Evolutionary conservation across 2,888 invertebrate species (phyloP).

Genomic region (Dryomyza anilis): DNA sequence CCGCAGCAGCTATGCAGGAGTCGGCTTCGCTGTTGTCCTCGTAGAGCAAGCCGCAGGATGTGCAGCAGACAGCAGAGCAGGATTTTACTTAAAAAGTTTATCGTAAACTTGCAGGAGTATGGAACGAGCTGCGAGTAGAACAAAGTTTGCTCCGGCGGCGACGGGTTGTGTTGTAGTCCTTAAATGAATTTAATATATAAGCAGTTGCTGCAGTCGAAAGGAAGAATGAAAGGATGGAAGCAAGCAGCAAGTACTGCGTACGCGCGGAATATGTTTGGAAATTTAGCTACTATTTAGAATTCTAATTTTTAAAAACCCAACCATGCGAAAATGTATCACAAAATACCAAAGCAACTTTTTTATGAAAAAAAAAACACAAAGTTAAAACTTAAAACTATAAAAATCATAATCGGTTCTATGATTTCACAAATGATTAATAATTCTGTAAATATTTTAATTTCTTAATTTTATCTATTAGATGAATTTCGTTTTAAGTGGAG

Average conservation of each 20-base stretch:
- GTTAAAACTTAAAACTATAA: neutral
- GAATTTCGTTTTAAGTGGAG: neutral
- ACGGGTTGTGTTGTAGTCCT: neutral
- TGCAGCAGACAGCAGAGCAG: neutral
- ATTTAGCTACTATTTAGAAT: neutral
- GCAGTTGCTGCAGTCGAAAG: neutral
- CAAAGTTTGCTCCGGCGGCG: neutral
- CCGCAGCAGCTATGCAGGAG: conserved; percentile 26
- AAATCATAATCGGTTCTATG: neutral
- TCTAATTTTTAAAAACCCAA: neutral
- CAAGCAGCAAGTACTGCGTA: no score
- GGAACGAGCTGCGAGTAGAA: neutral
- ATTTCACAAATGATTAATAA: neutral
- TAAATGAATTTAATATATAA: neutral
- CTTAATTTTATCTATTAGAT: conserved; percentile 1
- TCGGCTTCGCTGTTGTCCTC: conserved; percentile 41
- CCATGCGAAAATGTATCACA: neutral
- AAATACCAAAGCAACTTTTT: conserved; percentile 24
- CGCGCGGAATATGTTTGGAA: neutral
- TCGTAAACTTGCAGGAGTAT: neutral
- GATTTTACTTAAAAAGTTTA: neutral
- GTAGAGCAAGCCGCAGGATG: neutral
- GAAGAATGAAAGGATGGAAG: no score
- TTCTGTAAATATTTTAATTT: neutral
- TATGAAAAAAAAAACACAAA: neutral